Evolutionary conservation across 1,140 invertebrate species (phyloP).

Genomic region (Notospermus geniculatus): DNA sequence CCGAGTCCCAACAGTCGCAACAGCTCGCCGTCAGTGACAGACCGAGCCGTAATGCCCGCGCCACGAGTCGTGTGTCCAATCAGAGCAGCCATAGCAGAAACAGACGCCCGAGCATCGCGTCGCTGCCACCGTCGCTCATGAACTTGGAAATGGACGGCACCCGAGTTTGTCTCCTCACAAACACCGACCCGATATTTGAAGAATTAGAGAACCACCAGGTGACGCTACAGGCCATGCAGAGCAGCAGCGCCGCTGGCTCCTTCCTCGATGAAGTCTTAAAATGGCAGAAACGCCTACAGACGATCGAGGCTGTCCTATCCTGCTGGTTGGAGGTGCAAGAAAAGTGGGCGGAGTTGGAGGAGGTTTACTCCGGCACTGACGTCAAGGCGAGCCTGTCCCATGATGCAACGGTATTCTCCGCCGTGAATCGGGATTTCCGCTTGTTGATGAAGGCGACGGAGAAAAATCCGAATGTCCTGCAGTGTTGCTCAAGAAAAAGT

Average conservation of each 20-base stretch:
- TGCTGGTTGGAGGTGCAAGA: constrained; percentile 54
- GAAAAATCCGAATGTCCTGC: constrained; percentile 55
- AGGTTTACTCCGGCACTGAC: constrained; percentile 47
- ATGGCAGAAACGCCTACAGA: constrained; percentile 55
- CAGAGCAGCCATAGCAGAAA: constrained; percentile 45
- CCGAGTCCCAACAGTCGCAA: constrained; percentile 17
- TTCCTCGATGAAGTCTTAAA: constrained; percentile 56
- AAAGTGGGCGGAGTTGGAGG: constrained; percentile 53
- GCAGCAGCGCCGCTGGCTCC: constrained; percentile 50
- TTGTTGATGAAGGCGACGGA: constrained; percentile 54
- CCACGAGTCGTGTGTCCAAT: constrained; percentile 46
- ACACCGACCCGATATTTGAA: constrained; percentile 51
- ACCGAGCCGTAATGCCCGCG: constrained; percentile 26
- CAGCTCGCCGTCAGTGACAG: too few relatives aligned
- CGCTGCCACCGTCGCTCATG: constrained; percentile 47
- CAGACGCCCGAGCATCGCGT: constrained; percentile 48
- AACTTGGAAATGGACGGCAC: constrained; percentile 42
- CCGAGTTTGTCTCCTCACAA: constrained; percentile 42
- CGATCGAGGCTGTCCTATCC: constrained; percentile 51
- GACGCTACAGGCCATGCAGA: constrained; percentile 51
- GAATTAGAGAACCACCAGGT: constrained; percentile 55
- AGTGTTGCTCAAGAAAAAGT: constrained; percentile 56
- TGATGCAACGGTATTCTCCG: constrained; percentile 47
- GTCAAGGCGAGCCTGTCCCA: constrained; percentile 44
- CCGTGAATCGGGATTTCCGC: constrained; percentile 50